phyloP scores from a whole-genome alignment of 2,113 vertebrate genomes.

The Psephotus haematonotus region DNA sequence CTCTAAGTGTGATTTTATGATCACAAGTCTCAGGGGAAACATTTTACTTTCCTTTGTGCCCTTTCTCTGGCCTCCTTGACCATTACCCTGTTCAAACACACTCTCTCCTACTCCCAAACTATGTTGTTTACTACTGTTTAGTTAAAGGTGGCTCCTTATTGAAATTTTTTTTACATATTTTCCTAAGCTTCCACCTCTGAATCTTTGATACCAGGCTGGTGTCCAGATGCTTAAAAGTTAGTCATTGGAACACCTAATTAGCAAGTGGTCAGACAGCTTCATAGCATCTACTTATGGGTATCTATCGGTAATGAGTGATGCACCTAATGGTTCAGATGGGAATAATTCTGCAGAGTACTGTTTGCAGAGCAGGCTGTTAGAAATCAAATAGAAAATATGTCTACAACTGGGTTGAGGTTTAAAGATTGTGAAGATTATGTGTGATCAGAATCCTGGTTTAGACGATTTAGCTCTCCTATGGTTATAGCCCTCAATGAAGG shows the following conservation, averaged over 20 bases:
- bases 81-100: neutral
- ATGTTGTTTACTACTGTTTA: neutral
- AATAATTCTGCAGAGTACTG: neutral
- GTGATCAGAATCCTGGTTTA: neutral
- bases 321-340: neutral
- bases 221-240: neutral
- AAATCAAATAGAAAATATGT: neutral
- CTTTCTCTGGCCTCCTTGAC: neutral
- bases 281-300: neutral
- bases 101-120: neutral
- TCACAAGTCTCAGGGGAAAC: neutral
- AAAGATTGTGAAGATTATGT: neutral
- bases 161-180: neutral
- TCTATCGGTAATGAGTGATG: neutral
- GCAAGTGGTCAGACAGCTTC: neutral
- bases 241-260: neutral
- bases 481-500: neutral
- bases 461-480: neutral
- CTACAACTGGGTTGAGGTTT: neutral
- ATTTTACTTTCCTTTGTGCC: neutral
- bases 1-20: neutral
- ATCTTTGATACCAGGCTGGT: neutral
- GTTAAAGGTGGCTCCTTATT: neutral
- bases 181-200: neutral
- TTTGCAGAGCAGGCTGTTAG: neutral